Percentiles rank a stretch among this genome's conserved stretches.
Evolutionary conservation across 2,888 invertebrate genomes (phyloP).

Genomic region (Drosophila percnosoma): DNA sequence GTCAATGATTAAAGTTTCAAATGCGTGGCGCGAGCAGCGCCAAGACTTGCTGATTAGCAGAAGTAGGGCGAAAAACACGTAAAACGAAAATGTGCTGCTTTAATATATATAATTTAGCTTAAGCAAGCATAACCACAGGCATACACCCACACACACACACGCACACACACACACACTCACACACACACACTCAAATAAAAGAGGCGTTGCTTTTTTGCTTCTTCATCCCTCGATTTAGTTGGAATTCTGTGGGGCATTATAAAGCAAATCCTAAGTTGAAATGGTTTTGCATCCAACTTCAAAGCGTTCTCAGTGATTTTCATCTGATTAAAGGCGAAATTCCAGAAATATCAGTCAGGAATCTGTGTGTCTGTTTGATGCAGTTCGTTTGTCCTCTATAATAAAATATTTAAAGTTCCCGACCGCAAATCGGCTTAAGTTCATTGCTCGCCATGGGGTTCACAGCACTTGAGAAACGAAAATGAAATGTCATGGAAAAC

Average conservation of each 20-base stretch:
- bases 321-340: conserved; percentile 35
- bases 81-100: conserved; percentile 10
- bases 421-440: conserved; percentile 15
- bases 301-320: conserved; percentile 29
- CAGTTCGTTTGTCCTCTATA: not conserved
- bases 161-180: not conserved
- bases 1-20: conserved; percentile 48
- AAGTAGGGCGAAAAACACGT: not conserved
- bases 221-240: not conserved
- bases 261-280: conserved; percentile 7
- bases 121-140: conserved; percentile 3
- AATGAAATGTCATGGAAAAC: conserved; percentile 27
- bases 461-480: conserved; percentile 43
- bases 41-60: conserved; percentile 29
- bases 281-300: conserved; percentile 38
- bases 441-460: conserved; percentile 28
- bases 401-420: conserved; percentile 27
- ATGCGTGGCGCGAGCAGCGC: conserved; percentile 22
- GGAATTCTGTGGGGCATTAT: not conserved
- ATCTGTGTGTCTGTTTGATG: not conserved
- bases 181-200: not conserved
- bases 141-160: not conserved
- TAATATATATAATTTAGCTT: conserved; percentile 41
- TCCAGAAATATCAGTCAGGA: conserved; percentile 4
- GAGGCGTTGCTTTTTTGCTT: conserved; percentile 4